Percentiles rank a stretch among this genome's conserved stretches.
phyloP scores from a whole-genome alignment of 2,113 vertebrate species.

The Pelobates fuscus region DNA sequence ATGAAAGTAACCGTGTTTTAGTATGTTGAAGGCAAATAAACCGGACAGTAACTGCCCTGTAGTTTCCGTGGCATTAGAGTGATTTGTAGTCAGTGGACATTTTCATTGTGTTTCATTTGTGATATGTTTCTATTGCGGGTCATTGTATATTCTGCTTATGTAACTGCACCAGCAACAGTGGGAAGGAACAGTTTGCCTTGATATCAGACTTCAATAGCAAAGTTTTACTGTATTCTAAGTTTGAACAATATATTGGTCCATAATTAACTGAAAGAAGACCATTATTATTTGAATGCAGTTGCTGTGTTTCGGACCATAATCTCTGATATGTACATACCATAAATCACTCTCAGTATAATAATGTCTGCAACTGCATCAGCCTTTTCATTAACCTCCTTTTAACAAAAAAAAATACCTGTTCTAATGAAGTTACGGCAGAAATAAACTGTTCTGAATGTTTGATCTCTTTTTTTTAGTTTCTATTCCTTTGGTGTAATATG shows the following conservation, averaged over 20 bases:
- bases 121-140: constrained; percentile 72
- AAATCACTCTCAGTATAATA: no score
- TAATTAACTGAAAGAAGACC: neutral
- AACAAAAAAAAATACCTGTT: constrained; percentile 47
- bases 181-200: constrained; percentile 65
- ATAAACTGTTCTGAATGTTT: constrained; percentile 49
- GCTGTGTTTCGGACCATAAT: constrained; percentile 10
- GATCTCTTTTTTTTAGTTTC: neutral
- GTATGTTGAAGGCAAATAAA: constrained; percentile 68
- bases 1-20: constrained; percentile 59
- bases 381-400: constrained; percentile 23
- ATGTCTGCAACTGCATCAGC: neutral
- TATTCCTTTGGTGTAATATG: neutral
- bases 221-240: constrained; percentile 65
- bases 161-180: constrained; percentile 72
- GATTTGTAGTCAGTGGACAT: constrained; percentile 74
- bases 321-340: constrained; percentile 37
- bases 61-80: constrained; percentile 77
- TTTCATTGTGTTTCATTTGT: constrained; percentile 72
- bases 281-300: constrained; percentile 34
- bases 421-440: constrained; percentile 45
- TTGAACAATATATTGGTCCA: constrained; percentile 66
- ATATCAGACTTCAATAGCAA: constrained; percentile 42
- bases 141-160: constrained; percentile 70
- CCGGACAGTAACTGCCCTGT: constrained; percentile 76